Evolutionary conservation across 2,113 vertebrate genomes (phyloP).

Genomic region (Thermophis baileyi): DNA sequence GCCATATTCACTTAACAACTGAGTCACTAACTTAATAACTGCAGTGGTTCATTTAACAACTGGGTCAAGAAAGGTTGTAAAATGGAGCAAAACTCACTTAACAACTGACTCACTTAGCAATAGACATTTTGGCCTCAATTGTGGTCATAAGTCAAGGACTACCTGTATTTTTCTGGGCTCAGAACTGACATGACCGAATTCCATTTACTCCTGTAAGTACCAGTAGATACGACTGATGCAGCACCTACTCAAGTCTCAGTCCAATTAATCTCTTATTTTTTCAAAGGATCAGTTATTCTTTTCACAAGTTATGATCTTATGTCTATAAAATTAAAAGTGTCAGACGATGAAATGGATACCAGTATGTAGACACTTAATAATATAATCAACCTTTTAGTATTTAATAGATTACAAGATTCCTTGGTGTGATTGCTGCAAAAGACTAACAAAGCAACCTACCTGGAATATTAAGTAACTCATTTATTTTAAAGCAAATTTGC

Average conservation of each 20-base stretch:
- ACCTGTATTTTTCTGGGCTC: not conserved
- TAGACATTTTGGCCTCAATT: no score
- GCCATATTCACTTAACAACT: no score
- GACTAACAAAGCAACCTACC: not conserved
- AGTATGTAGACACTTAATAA: not conserved
- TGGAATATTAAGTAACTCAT: not conserved
- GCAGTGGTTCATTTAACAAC: no score
- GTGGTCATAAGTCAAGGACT: no score
- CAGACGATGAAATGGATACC: not conserved
- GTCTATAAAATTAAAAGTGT: not conserved
- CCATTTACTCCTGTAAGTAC: not conserved
- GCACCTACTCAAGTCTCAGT: not conserved
- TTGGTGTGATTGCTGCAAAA: not conserved
- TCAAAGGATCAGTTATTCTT: not conserved
- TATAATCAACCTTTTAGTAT: not conserved
- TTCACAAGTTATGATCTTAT: not conserved
- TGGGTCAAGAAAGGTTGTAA: no score
- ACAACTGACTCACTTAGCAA: no score
- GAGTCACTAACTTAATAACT: no score
- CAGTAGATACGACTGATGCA: not conserved
- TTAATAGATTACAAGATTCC: not conserved
- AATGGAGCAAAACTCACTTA: no score
- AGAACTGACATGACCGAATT: not conserved
- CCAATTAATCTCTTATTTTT: not conserved
- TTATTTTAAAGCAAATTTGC: constrained; percentile 8